These are phyloP conservation scores for Mus musculus DNA, from an alignment of 2,113 vertebrate species.

Conservation along the genomic window DNA sequence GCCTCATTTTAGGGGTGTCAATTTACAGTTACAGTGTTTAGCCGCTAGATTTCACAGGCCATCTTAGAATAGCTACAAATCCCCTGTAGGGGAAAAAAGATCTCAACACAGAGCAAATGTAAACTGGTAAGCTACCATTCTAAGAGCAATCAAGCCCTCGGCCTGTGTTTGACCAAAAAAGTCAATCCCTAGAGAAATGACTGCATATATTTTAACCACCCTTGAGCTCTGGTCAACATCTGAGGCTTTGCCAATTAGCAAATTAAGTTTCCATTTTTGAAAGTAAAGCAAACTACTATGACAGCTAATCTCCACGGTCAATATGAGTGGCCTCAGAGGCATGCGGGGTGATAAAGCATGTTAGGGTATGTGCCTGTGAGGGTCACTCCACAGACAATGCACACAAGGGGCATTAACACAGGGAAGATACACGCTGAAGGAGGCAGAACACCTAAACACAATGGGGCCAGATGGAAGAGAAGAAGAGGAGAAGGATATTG, in stretches of 20 bases:
- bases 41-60: background rate
- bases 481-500: background rate
- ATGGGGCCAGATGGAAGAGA: background rate
- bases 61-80: background rate
- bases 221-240: background rate
- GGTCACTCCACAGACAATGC: background rate
- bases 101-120: background rate
- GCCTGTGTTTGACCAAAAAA: background rate
- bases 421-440: background rate
- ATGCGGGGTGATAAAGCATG: background rate
- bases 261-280: conserved; percentile 39
- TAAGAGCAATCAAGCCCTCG: background rate
- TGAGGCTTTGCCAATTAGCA: background rate
- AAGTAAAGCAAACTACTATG: background rate
- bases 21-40: background rate
- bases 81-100: background rate
- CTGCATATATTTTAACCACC: background rate
- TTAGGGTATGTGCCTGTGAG: background rate
- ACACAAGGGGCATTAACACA: background rate
- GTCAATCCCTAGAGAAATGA: background rate
- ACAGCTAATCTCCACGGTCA: background rate
- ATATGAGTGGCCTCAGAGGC: background rate
- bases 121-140: background rate
- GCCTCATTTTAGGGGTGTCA: background rate
- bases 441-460: background rate